Base-by-base conservation (phyloP, 1,140 invertebrate genomes). In the Melanaphis sacchari region DNA sequence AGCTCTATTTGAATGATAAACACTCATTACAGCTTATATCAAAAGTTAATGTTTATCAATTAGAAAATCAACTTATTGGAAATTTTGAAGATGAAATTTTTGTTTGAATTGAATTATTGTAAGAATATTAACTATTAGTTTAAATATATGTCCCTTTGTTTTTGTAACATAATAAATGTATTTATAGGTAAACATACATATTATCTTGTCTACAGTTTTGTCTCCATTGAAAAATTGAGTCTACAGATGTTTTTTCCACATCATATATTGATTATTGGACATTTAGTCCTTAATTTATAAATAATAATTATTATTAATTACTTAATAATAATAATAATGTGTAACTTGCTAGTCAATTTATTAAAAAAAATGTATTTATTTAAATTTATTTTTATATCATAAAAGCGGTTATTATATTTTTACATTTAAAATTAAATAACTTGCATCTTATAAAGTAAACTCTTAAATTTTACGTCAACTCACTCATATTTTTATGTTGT, bases 41-140 rank as follows among this genome's bases (percentile, higher is more conserved):
- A 31, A 93, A 93, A 84, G 46, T 93, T 9, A 93, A 93, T 40
- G 76, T 84, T 54, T 93, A 52, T 54, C 46, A 46, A 54, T 26
- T 93, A 18, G 91, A 93, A 93, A 24, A 4, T 8, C 36, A 40
- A 40, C 66, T 93, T 54, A 84, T 93, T 41, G 22, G 41, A 40
- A 0, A 93, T 52, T 93, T 84, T 93, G 46, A 93, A 54, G 85
- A 90, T 66, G 1, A n/a, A n/a, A 90, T 54, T 24, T 54, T 54
- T 54, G 49, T 52, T 54, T 49, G 38, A n/a, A 18, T 87, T 46
- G 2, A 22, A 41, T 84, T 41, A 85, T 85, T 85, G 82, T 84
- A 84, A 43, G 38, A 85, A 85, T n/a, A 38, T 66, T n/a, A 66
- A n/a, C 15, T 76, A 18, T 76, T 36, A n/a, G 5, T 15, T 76